These are phyloP conservation scores for Peromyscus eremicus DNA, from an alignment of 2,797 vertebrate species.

Conservation along the genomic window DNA sequence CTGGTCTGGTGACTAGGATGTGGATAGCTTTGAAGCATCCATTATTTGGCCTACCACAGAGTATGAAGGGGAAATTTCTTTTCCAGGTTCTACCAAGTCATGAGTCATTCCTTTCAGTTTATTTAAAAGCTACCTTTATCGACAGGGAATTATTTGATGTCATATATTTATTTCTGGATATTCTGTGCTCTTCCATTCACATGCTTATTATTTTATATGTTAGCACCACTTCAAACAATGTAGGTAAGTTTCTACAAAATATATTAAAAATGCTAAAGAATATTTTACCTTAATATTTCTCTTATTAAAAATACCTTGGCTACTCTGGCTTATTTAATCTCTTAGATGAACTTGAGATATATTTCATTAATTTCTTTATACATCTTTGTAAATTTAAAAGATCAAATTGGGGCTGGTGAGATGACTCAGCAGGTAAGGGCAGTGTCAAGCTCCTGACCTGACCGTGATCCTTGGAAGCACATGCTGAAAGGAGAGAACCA, in stretches of 20 bases:
- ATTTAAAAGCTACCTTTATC: neutral
- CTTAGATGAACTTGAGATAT: neutral
- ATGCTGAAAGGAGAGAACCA: neutral
- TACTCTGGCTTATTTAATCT: constrained; percentile 40
- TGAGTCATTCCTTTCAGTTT: neutral
- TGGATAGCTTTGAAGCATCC: neutral
- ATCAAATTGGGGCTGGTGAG: neutral
- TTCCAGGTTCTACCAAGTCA: constrained; percentile 4
- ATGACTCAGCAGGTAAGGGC: neutral
- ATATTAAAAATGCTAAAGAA: constrained; percentile 14
- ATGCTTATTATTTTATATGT: neutral
- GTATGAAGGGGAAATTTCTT: constrained; percentile 16
- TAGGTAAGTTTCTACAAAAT: constrained; percentile 30
- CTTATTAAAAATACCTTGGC: neutral
- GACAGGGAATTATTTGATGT: neutral
- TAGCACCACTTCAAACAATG: neutral
- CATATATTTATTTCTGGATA: neutral
- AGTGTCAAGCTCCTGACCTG: neutral
- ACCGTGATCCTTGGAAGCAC: neutral
- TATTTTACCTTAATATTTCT: neutral
- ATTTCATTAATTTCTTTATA: constrained; percentile 31
- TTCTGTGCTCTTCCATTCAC: neutral
- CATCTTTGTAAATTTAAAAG: neutral
- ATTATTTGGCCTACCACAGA: neutral
- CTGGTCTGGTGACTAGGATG: neutral